Evolutionary conservation across 2,113 vertebrate species (phyloP).

Genomic region (Picathartes gymnocephalus): DNA sequence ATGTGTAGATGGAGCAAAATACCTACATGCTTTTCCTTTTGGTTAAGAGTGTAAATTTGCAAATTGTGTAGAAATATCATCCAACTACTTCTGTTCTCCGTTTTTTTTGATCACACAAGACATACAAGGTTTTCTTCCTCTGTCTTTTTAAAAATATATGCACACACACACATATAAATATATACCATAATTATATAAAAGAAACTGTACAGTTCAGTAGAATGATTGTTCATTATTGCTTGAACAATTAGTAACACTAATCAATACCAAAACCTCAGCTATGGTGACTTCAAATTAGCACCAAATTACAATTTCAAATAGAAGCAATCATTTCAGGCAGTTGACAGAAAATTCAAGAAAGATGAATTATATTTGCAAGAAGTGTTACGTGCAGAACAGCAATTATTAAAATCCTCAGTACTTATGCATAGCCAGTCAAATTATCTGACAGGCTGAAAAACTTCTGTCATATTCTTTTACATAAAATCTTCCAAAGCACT

Average conservation of each 20-base stretch:
- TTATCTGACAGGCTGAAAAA: conserved; percentile 27
- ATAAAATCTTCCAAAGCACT: background rate
- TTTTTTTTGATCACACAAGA: background rate
- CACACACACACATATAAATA: too few relatives aligned
- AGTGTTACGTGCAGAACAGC: background rate
- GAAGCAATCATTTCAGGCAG: background rate
- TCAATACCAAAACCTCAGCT: background rate
- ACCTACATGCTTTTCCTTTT: background rate
- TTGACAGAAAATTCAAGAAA: conserved; percentile 6
- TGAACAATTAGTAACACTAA: background rate
- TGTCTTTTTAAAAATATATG: background rate
- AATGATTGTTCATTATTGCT: background rate
- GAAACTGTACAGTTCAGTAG: background rate
- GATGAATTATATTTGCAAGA: background rate
- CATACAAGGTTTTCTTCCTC: background rate
- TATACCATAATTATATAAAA: background rate
- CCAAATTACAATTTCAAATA: background rate
- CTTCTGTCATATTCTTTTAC: background rate
- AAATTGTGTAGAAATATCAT: background rate
- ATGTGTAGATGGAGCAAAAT: background rate
- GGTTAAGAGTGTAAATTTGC: background rate
- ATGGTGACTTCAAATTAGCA: background rate
- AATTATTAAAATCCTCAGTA: conserved; percentile 24
- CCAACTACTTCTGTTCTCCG: background rate
- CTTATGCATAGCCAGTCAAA: conserved; percentile 5